A percentile compares a stretch with the other conserved stretches of the same genome.
These are phyloP conservation scores for Cheilosia pagana DNA, from an alignment of 2,888 invertebrate species.

Conservation along the genomic window DNA sequence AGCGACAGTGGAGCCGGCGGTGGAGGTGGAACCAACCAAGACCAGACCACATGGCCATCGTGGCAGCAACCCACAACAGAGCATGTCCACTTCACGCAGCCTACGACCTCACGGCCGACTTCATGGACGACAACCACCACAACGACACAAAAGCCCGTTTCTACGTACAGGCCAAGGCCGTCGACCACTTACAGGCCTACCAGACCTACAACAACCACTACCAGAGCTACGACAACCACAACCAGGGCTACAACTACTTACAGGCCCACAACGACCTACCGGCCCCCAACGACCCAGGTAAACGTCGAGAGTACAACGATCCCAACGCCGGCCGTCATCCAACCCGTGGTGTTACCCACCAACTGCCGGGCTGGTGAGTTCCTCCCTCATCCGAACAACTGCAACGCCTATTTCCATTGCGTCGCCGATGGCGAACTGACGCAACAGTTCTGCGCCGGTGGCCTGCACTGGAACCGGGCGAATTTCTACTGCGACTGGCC, in stretches of 20 bases:
- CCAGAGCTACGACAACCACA: constrained; percentile 81
- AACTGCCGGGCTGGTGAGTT: constrained; percentile 85
- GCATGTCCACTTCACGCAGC: constrained; percentile 81
- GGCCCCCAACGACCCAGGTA: constrained; percentile 77
- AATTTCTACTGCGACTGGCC: constrained; percentile 92
- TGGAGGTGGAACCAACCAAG: constrained; percentile 76
- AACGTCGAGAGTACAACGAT: constrained; percentile 80
- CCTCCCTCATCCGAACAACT: constrained; percentile 87
- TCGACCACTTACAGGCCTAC: constrained; percentile 64
- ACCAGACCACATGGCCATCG: constrained; percentile 80
- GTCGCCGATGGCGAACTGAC: constrained; percentile 87
- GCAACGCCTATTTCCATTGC: constrained; percentile 91
- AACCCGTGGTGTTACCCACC: constrained; percentile 82
- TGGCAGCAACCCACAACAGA: constrained; percentile 79
- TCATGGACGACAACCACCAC: constrained; percentile 79
- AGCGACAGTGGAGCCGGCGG: constrained; percentile 84
- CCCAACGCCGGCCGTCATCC: constrained; percentile 83
- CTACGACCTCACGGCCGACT: constrained; percentile 78
- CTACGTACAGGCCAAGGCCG: constrained; percentile 58
- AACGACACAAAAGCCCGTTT: constrained; percentile 80
- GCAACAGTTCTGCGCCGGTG: constrained; percentile 90
- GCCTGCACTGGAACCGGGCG: constrained; percentile 90
- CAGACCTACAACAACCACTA: constrained; percentile 77
- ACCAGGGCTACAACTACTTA: constrained; percentile 64
- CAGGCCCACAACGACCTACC: constrained; percentile 64